These are phyloP conservation scores for Zaprionus lachaisei DNA, from an alignment of 1,140 invertebrate species.

Conservation along the genomic window DNA sequence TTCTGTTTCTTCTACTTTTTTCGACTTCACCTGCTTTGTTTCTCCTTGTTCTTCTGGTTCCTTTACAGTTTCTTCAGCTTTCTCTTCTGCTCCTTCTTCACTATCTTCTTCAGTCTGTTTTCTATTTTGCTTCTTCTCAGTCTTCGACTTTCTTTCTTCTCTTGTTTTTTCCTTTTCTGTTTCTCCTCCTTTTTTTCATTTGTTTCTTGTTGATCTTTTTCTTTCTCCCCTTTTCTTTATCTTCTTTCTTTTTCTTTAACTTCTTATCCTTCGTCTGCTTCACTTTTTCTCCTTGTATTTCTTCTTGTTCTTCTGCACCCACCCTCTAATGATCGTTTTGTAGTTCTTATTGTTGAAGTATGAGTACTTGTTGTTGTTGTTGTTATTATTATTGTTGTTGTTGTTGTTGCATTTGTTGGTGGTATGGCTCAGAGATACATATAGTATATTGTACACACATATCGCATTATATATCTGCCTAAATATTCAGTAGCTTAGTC, in stretches of 20 bases:
- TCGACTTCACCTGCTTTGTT: too few relatives aligned
- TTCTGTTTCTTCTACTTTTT: too few relatives aligned
- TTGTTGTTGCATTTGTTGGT: constrained; percentile 61
- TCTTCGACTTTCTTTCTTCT: too few relatives aligned
- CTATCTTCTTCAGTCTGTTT: background rate
- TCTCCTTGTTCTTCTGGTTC: background rate
- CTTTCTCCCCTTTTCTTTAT: too few relatives aligned
- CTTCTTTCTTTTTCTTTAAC: too few relatives aligned
- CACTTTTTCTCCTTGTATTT: background rate
- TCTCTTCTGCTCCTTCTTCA: background rate
- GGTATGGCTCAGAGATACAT: constrained; percentile 58
- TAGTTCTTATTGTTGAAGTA: constrained; percentile 51
- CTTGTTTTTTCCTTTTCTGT: too few relatives aligned
- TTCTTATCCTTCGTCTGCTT: background rate
- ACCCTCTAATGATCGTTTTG: constrained; percentile 60
- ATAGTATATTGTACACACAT: constrained; percentile 23
- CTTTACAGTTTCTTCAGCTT: background rate
- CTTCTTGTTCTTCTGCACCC: constrained; percentile 9
- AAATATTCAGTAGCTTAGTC: constrained; percentile 68
- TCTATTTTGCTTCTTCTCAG: too few relatives aligned
- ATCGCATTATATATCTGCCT: constrained; percentile 37
- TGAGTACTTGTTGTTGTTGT: constrained; percentile 45
- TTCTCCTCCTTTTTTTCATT: too few relatives aligned
- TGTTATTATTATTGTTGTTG: constrained; percentile 22
- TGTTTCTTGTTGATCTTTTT: too few relatives aligned